Evolutionary conservation across 2,797 vertebrate species (phyloP).

Genomic region (Gorsachius magnificus): DNA sequence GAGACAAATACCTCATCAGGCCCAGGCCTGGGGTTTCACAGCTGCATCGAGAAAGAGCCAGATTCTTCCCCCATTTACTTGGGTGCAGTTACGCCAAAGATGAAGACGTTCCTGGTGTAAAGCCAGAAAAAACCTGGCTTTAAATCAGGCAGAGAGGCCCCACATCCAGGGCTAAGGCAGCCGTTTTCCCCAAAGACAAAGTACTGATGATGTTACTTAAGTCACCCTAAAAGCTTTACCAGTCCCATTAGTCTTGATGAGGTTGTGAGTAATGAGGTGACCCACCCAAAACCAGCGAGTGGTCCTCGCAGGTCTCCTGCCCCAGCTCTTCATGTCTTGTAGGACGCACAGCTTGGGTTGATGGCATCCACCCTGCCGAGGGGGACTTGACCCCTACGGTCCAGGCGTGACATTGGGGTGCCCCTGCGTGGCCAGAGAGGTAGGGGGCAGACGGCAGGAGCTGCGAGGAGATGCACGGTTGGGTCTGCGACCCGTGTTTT

Average conservation of each 20-base stretch:
- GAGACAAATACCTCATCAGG: constrained; percentile 48
- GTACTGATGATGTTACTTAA: background rate
- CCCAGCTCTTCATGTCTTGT: background rate
- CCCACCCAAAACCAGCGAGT: accelerated
- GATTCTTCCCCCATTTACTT: background rate
- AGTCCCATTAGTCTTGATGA: background rate
- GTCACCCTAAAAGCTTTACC: background rate
- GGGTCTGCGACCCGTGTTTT: background rate
- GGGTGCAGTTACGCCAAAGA: background rate
- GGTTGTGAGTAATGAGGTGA: background rate
- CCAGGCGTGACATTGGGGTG: background rate
- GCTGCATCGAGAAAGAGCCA: background rate
- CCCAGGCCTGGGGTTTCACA: constrained; percentile 23
- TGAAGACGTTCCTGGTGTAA: background rate
- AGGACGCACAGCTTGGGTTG: background rate
- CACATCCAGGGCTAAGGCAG: background rate
- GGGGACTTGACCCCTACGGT: background rate
- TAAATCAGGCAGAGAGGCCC: background rate
- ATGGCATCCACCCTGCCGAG: background rate
- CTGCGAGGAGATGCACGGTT: accelerated
- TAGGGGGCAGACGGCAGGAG: background rate
- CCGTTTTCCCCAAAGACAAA: background rate
- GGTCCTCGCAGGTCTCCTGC: accelerated
- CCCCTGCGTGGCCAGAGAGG: background rate
- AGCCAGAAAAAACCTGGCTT: background rate